Percentiles rank a stretch among this genome's conserved stretches.
phyloP scores from a whole-genome alignment of 1,140 invertebrate species.

The Macrosteles quadrilineatus region DNA sequence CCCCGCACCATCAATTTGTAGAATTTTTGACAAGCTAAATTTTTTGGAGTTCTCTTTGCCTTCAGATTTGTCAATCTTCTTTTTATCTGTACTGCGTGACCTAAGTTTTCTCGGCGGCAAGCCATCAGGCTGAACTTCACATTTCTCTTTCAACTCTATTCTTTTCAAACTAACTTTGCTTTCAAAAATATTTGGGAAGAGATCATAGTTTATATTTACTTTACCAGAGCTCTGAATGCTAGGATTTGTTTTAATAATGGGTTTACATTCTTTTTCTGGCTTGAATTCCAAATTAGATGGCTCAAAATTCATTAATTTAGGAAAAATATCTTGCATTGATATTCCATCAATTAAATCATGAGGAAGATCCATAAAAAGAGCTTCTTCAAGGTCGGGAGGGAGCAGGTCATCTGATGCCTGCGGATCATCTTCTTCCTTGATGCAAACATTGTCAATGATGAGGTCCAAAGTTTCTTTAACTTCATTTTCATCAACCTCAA shows the following conservation, averaged over 20 bases:
- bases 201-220: background rate
- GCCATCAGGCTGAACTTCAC: no score
- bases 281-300: conserved; percentile 29
- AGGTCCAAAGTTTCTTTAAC: conserved; percentile 59
- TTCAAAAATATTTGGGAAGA: background rate
- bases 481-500: conserved; percentile 43
- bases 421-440: conserved; percentile 65
- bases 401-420: conserved; percentile 74
- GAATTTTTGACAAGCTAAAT: conserved; percentile 48
- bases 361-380: conserved; percentile 79
- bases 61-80: background rate
- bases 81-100: background rate
- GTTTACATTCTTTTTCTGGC: conserved; percentile 20
- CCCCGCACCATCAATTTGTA: conserved; percentile 65
- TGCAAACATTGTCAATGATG: conserved; percentile 62
- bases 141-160: no score
- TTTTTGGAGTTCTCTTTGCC: conserved; percentile 22
- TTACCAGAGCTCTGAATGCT: background rate
- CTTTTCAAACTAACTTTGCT: no score
- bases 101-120: no score
- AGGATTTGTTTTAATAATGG: no score
- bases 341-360: conserved; percentile 78
- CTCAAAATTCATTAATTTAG: conserved; percentile 64
- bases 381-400: conserved; percentile 78
- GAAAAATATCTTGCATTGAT: conserved; percentile 67